Conservation (phyloP, 2,797 vertebrate genomes). For the Australoheros facetus region DNA sequence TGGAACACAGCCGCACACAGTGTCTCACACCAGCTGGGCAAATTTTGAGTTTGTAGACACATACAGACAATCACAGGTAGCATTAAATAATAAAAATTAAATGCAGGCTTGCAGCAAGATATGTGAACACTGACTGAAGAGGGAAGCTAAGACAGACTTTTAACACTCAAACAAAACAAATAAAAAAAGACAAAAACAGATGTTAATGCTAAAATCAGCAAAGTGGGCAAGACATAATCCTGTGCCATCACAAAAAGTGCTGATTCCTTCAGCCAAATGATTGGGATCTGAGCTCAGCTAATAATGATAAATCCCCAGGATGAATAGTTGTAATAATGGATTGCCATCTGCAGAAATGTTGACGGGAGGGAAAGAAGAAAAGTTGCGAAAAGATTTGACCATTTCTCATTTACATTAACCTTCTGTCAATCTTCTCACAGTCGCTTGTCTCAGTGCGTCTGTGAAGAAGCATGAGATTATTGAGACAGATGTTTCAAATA, state of each 20-base stretch:
- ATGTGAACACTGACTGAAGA: neutral
- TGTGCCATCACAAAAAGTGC: slow-evolving; percentile 46
- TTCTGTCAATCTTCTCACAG: slow-evolving; percentile 33
- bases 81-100: neutral
- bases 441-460: slow-evolving; percentile 48
- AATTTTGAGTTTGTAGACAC: neutral
- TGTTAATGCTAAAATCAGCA: slow-evolving; percentile 28
- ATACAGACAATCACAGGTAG: neutral
- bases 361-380: slow-evolving; percentile 21
- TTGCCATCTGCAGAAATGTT: slow-evolving; percentile 48
- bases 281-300: slow-evolving; percentile 59
- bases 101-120: neutral
- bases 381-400: slow-evolving; percentile 30
- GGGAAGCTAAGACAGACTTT: neutral
- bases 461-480: slow-evolving; percentile 43
- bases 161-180: neutral
- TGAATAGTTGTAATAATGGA: slow-evolving; percentile 51
- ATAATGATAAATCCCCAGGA: slow-evolving; percentile 66
- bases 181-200: slow-evolving; percentile 14
- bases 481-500: slow-evolving; percentile 60
- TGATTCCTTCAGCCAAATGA: slow-evolving; percentile 52
- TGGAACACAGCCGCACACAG: slow-evolving; percentile 1
- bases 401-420: slow-evolving; percentile 64
- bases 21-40: neutral
- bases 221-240: slow-evolving; percentile 38